phyloP scores from a whole-genome alignment of 2,888 invertebrate species.

The Tetropium fuscum region DNA sequence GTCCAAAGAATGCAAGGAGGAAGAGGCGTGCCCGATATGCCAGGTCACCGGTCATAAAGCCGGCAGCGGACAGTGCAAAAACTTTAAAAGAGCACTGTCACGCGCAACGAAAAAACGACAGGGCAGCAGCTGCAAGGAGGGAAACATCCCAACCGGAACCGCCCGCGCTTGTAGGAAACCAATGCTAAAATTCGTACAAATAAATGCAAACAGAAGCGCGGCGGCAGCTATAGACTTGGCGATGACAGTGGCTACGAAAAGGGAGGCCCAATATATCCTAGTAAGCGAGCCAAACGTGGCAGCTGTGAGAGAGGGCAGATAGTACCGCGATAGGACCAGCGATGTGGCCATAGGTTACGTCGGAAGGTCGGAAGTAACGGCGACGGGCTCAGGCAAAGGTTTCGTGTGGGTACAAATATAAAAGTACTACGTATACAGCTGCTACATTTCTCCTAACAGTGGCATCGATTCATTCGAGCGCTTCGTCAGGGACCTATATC shows the following conservation, averaged over 20 bases:
- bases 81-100: not conserved
- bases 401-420: too few relatives aligned
- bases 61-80: not conserved
- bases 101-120: not conserved
- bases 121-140: not conserved
- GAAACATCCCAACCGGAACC: not conserved
- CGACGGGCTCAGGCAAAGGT: too few relatives aligned
- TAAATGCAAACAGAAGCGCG: not conserved
- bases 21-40: not conserved
- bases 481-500: too few relatives aligned
- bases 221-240: not conserved
- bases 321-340: too few relatives aligned
- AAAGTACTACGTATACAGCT: too few relatives aligned
- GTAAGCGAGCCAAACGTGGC: conserved; percentile 2
- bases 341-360: too few relatives aligned
- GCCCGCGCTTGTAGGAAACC: too few relatives aligned
- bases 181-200: not conserved
- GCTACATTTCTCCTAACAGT: too few relatives aligned
- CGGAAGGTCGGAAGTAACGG: too few relatives aligned
- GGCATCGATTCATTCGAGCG: too few relatives aligned
- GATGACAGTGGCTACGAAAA: not conserved
- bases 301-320: too few relatives aligned
- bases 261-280: not conserved
- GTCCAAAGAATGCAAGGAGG: not conserved
- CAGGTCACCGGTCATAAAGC: not conserved